phyloP scores from a whole-genome alignment of 2,888 invertebrate genomes.

The Brenthis daphne region DNA sequence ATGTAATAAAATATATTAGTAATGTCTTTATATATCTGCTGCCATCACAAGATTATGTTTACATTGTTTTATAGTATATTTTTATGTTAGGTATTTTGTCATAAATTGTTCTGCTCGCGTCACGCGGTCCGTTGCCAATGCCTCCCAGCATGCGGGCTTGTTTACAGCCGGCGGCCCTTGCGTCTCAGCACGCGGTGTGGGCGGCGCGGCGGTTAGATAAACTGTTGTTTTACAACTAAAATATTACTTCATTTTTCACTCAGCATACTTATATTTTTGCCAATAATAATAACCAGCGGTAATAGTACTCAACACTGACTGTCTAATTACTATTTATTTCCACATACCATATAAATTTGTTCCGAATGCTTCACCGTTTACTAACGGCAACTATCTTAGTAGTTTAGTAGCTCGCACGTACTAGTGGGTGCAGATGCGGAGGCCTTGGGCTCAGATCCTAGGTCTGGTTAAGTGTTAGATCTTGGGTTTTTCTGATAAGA shows the following conservation, averaged over 20 bases:
- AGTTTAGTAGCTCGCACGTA: too few species aligned
- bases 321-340: background rate
- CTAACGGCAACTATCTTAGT: too few species aligned
- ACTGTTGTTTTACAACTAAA: background rate
- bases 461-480: too few species aligned
- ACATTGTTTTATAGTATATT: background rate
- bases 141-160: conserved; percentile 52
- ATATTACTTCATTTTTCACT: conserved; percentile 8
- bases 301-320: background rate
- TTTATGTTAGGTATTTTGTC: too few species aligned
- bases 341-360: background rate
- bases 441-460: too few species aligned
- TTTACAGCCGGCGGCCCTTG: background rate
- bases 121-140: background rate
- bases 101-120: too few species aligned
- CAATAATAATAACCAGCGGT: background rate
- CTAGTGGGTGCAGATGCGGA: too few species aligned
- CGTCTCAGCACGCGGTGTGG: conserved; percentile 1
- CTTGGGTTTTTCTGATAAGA: too few species aligned
- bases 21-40: too few species aligned
- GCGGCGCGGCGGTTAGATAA: conserved; percentile 10
- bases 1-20: background rate
- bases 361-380: too few species aligned
- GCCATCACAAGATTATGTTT: background rate
- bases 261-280: background rate